Base-by-base conservation (phyloP, 2,113 vertebrate species). In the Tympanuchus pallidicinctus region DNA sequence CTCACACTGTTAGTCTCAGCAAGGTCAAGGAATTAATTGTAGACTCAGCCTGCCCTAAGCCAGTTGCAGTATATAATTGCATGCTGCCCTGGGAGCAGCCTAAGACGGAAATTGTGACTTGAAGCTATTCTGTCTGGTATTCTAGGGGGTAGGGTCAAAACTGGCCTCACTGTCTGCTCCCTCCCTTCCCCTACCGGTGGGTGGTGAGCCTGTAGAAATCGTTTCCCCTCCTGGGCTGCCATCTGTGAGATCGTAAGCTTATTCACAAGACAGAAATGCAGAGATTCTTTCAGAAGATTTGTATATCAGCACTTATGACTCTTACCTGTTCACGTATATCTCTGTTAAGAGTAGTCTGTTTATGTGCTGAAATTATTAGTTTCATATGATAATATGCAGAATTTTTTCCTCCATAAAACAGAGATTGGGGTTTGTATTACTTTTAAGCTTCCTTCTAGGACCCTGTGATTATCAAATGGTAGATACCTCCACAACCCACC, bases 1-100 rank as follows among this genome's bases (percentile, higher is more conserved):
- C 63, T 89, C 89, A 92, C 47, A 80, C 67, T 89, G 74, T 93
- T 93, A 93, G 78, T 89, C 82, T 92, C 78, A 76, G 89, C 94
- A 94, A 96, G 91, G 96, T 96, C 96, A 97, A 91, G 91, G 72
- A 89, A 95, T 87, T 93, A 90, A 97, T 92, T 94, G 95, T 96
- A 75, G 89, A 89, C 91, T 61, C 79, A 95, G 91, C 43, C 75
- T 95, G 96, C 94, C 91, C 92, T 93, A 83, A 95, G 96, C 93
- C 80, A 93, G 95, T 91, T 88, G 82, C 93, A 72, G 69, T 86
- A 90, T 88, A 82, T 95, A 96, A 95, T 94, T 95, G 87, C 95
- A 75, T 90, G 85, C 90, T 95, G 93, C 89, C 92, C 89, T 92
- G 93, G 94, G 93, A 94, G 89, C 84, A 85, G 81, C 2, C 1